These are phyloP conservation scores for Dicrurus megarhynchus DNA, from an alignment of 2,113 vertebrate genomes.

Conservation along the genomic window DNA sequence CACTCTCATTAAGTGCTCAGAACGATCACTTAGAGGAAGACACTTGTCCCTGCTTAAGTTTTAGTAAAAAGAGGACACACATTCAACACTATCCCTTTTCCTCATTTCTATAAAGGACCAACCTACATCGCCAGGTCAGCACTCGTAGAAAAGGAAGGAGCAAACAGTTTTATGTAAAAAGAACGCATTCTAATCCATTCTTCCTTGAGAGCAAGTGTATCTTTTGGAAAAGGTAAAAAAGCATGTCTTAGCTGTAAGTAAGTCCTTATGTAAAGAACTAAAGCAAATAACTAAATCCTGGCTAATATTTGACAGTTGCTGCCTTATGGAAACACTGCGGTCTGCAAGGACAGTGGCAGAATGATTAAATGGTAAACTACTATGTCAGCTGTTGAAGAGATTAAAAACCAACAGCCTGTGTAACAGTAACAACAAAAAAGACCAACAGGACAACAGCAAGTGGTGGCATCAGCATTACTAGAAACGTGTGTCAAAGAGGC, in stretches of 20 bases:
- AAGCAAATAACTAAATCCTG: slow-evolving; percentile 29
- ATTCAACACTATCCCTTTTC: background rate
- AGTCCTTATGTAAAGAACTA: slow-evolving; percentile 26
- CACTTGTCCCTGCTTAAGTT: background rate
- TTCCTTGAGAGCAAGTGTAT: slow-evolving; percentile 28
- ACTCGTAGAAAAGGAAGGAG: background rate
- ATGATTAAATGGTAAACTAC: slow-evolving; percentile 8
- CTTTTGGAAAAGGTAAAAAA: slow-evolving; percentile 9
- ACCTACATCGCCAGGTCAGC: background rate
- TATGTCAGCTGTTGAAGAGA: slow-evolving; percentile 39
- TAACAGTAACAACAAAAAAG: background rate
- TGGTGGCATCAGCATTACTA: background rate
- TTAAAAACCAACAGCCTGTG: slow-evolving; percentile 9
- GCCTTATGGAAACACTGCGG: background rate
- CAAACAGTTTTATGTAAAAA: background rate
- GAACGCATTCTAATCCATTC: slow-evolving; percentile 32
- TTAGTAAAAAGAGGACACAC: background rate
- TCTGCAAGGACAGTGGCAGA: background rate
- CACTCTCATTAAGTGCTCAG: background rate
- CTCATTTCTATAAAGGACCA: slow-evolving; percentile 3
- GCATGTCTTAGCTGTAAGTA: slow-evolving; percentile 13
- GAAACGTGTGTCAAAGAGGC: background rate
- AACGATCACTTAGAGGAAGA: background rate
- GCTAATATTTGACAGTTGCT: slow-evolving; percentile 32
- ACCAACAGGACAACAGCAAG: slow-evolving; percentile 20